These are phyloP conservation scores for Zoanthus solanderi DNA, from an alignment of 92 coral and sea anemone species.

Conservation along the genomic window DNA sequence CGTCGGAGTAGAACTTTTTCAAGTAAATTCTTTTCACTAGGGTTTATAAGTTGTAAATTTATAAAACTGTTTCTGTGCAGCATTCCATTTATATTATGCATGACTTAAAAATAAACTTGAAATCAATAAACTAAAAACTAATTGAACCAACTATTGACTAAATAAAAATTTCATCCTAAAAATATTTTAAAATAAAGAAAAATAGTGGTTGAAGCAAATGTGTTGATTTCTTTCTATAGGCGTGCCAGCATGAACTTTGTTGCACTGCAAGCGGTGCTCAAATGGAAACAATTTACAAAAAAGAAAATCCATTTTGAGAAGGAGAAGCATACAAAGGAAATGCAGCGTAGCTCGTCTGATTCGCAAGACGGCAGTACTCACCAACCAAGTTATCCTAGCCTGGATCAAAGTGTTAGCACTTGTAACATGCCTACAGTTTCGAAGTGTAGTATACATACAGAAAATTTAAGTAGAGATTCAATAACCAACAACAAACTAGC, in stretches of 20 bases:
- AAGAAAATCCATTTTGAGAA: neutral
- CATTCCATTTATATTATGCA: too few species aligned
- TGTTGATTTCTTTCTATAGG: neutral
- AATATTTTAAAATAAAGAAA: too few species aligned
- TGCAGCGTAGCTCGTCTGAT: neutral
- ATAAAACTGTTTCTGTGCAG: too few species aligned
- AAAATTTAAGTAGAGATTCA: neutral
- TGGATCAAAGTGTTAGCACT: neutral
- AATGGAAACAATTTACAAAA: conserved; percentile 33
- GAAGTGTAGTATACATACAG: neutral
- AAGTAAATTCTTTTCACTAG: too few species aligned
- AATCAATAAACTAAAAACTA: too few species aligned
- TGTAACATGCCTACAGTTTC: neutral
- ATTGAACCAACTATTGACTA: too few species aligned
- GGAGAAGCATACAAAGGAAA: neutral
- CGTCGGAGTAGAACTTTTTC: too few species aligned
- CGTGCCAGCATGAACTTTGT: conserved; percentile 20
- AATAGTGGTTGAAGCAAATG: too few species aligned
- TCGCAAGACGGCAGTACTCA: neutral
- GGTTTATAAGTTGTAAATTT: too few species aligned
- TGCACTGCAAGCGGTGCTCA: conserved; percentile 30
- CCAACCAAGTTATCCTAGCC: neutral
- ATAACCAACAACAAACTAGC: neutral
- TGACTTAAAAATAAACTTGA: too few species aligned
- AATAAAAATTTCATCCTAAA: too few species aligned